Evolutionary conservation across 2,888 invertebrate species (phyloP), one percentile per base, ranked within the genome.

Genomic region (Pristionchus exspectatus): DNA sequence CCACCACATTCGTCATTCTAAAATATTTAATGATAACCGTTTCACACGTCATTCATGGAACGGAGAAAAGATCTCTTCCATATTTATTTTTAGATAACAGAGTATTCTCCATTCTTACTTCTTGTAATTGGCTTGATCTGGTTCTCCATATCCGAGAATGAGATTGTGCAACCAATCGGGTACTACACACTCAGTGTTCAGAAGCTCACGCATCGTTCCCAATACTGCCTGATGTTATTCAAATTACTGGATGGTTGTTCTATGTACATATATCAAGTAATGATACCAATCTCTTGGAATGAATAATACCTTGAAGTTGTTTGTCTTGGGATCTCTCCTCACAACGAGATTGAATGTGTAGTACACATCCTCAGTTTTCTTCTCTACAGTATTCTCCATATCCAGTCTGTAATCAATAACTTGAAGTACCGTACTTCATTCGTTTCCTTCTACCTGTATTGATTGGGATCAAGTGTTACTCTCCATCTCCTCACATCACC

Each of bases 141-240:
- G 99, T 96, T 99, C 98, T 0, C 99, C 99, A 95, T 99, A 99
- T 0, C 99, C 99, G 27, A 99, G 96, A 85, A 99, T 97, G 92
- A 99, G 97, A 91, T 96, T 96, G 90, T 96, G 95, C 56, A 96
- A 94, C 96, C 96, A 96, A 91, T 96, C 96, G 0, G 98, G 98
- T 9, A 98, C 98, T 21, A 98, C 98, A 95, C 98, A 98, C 95
- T 98, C 97, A 0, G 99, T 99, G 95, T 99, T 99, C 98, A 99
- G 98, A 92, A 99, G 96, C 96, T 99, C 98, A 4, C 99, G 96
- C 90, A 99, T 99, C 0, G 99, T 99, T 95, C 99, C 98, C 93
- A 99, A 96, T 0, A 99, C 99, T 0, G 99, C 99, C 88, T 88
- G 77, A 2, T 12, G 14, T n/a, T 21, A n/a, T 2, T 44, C 0